Conservation (phyloP, 2,888 invertebrate genomes). For the Ichneumoninae sp. region DNA sequence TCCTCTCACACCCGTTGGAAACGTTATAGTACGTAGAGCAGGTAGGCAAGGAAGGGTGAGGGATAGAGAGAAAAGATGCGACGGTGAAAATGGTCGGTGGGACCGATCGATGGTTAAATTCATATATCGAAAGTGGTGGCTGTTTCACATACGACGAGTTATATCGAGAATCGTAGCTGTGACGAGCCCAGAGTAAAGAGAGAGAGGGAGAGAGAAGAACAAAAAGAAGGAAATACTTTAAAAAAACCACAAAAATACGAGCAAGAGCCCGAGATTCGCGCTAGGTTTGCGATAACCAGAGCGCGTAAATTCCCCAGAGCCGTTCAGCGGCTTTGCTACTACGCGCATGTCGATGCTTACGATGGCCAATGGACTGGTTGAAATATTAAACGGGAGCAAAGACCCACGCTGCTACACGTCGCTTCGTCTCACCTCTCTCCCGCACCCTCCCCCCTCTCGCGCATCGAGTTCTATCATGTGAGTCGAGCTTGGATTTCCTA, state of each 20-base stretch:
- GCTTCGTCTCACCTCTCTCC: background rate
- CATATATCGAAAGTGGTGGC: conserved; percentile 66
- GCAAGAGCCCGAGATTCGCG: conserved; percentile 35
- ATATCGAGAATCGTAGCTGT: conserved; percentile 51
- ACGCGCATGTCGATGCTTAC: conserved; percentile 80
- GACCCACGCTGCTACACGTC: conserved; percentile 75
- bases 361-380: conserved; percentile 82
- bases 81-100: conserved; percentile 57
- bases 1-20: conserved; percentile 40
- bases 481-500: conserved; percentile 61
- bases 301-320: conserved; percentile 49
- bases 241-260: conserved; percentile 23
- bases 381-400: conserved; percentile 84
- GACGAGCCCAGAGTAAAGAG: conserved; percentile 8
- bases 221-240: background rate
- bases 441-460: conserved; percentile 5
- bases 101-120: no score
- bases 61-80: conserved; percentile 26
- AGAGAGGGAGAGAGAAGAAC: conserved; percentile 2
- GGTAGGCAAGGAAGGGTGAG: conserved; percentile 16
- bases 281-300: conserved; percentile 40
- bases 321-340: conserved; percentile 62
- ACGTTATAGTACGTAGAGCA: conserved; percentile 17
- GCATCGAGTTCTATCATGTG: conserved; percentile 46
- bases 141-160: conserved; percentile 56